Conservation (phyloP, 1,140 invertebrate genomes). For the Drosophila hydei region DNA sequence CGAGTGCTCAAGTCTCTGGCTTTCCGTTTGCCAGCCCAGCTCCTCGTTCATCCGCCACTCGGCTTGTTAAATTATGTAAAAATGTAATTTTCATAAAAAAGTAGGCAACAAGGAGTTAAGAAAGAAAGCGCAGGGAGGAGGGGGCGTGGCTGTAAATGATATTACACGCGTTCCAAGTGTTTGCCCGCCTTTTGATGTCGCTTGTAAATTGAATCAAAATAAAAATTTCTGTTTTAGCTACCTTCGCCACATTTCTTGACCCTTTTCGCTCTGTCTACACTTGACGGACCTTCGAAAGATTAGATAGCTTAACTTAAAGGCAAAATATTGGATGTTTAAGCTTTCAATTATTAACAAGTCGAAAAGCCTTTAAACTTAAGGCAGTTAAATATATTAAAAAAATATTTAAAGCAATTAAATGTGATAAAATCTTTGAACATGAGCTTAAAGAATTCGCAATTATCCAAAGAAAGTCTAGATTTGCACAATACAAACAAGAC, state of each 20-base stretch:
- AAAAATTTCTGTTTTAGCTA: slow-evolving; percentile 35
- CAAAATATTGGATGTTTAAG: neutral
- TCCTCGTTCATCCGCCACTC: slow-evolving; percentile 12
- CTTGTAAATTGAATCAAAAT: slow-evolving; percentile 70
- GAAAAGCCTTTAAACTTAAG: neutral
- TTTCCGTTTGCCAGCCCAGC: neutral
- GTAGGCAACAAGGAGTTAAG: slow-evolving; percentile 11
- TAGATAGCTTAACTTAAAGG: neutral
- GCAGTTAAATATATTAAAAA: neutral
- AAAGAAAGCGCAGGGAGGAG: neutral
- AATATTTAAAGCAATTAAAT: neutral
- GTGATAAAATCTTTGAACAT: no score
- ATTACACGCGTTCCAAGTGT: slow-evolving; percentile 50
- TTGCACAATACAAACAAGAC: no score
- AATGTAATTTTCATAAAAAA: slow-evolving; percentile 64
- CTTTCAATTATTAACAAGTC: neutral
- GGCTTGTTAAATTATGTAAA: slow-evolving; percentile 72
- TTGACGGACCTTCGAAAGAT: neutral
- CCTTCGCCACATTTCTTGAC: slow-evolving; percentile 29
- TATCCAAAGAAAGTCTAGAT: no score
- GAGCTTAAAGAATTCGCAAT: no score
- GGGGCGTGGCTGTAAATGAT: slow-evolving; percentile 49
- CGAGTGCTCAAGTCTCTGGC: slow-evolving; percentile 28
- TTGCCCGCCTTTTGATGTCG: slow-evolving; percentile 61
- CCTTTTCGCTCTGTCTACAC: slow-evolving; percentile 19